Base-by-base conservation (phyloP, 2,888 invertebrate genomes). In the Uropetala carovei region DNA sequence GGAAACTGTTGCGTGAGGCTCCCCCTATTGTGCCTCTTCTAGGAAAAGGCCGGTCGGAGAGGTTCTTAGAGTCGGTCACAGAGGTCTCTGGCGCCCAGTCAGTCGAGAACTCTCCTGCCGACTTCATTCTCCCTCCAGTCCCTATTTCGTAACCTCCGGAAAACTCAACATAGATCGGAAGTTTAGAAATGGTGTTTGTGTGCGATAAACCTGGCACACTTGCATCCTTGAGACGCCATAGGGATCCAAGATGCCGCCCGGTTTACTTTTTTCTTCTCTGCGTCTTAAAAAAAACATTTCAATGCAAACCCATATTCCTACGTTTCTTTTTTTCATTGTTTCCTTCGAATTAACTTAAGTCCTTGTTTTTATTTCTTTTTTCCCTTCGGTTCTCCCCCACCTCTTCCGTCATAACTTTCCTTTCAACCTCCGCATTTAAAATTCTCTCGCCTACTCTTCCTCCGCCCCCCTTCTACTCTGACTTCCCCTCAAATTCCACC, bases 51-150 rank as follows among this genome's bases (percentile, higher is more conserved):
- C 56, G 83, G 83, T 14, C 60, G 11, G 14, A 60, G 9, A 89
- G 64, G 64, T 89, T 89, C 89, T 89, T 64, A 64, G 3, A 27
- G n/a, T 89, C 43, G 64, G n/a, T 64, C 89, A 64, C 68, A 89
- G 89, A 89, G 89, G 89, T 64, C 89, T 89, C 89, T 89, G 89
- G 89, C 89, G 89, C 43, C 11, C 89, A 43, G 43, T 89, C 43
- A n/a, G 57, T 8, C 43, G 43, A 83, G 83, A 56, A 30, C 86
- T 86, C 75, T n/a, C n/a, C n/a, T 75, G 22, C 60, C 22, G 22
- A 75, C 22, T 75, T 75, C 10, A 27, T 27, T 86, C 58, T 59
- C 27, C 8, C 59, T 22, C 27, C 7, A 59, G 18, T 9, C 27
- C 59, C 14, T 14, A 7, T 14, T 30, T 14, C 30, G 43, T 43